Conservation (phyloP, 2,888 invertebrate species). For the Theretra japonica region DNA sequence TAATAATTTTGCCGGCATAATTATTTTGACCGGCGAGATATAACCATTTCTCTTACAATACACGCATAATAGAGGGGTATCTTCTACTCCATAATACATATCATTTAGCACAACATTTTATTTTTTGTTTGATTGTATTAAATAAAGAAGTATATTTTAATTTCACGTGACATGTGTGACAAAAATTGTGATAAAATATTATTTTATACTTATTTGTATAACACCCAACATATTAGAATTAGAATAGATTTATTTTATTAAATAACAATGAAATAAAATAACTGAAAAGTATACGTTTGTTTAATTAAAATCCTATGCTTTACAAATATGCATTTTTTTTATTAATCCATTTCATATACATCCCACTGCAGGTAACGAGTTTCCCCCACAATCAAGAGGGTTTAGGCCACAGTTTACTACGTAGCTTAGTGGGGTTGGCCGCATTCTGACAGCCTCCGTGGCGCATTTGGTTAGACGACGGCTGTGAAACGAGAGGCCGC, state of each 20-base stretch:
- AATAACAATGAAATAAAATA: background rate
- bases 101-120: background rate
- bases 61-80: too few relatives aligned
- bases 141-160: background rate
- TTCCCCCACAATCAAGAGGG: too few relatives aligned
- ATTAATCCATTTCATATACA: background rate
- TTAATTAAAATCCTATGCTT: background rate
- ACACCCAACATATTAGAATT: background rate
- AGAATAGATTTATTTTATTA: background rate
- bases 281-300: background rate
- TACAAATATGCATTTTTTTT: background rate
- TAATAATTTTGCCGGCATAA: too few relatives aligned
- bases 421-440: too few relatives aligned
- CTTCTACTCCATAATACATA: too few relatives aligned
- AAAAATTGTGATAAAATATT: conserved; percentile 3
- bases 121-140: background rate
- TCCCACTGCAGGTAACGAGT: too few relatives aligned
- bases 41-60: too few relatives aligned
- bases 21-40: too few relatives aligned
- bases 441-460: too few relatives aligned
- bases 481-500: too few relatives aligned
- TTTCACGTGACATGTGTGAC: background rate
- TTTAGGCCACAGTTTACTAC: too few relatives aligned
- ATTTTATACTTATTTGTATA: background rate
- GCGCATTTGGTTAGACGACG: too few relatives aligned